Conservation (phyloP, 2,797 vertebrate genomes). For the Mormyrops boulengeri region DNA sequence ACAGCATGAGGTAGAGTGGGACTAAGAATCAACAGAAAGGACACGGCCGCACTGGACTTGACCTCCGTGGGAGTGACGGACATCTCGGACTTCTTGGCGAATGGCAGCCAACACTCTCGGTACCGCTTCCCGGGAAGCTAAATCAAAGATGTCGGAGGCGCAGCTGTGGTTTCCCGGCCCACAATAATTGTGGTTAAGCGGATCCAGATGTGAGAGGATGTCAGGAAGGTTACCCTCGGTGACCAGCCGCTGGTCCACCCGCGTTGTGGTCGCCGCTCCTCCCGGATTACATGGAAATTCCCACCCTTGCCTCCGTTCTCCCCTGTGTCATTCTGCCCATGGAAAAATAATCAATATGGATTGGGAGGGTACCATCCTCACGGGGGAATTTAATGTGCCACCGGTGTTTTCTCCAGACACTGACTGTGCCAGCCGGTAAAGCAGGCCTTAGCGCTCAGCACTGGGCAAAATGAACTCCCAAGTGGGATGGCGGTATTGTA, state of each 20-base stretch:
- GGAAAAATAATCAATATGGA: constrained; percentile 5
- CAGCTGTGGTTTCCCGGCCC: constrained; percentile 1
- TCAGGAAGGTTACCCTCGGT: constrained; percentile 14
- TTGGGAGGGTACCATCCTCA: neutral
- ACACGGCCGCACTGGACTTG: neutral
- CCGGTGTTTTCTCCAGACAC: neutral
- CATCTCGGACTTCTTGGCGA: neutral
- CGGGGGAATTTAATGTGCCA: neutral
- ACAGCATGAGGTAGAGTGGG: neutral
- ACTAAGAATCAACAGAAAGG: neutral
- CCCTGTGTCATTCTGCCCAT: neutral
- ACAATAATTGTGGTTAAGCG: constrained; percentile 47
- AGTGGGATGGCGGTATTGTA: neutral
- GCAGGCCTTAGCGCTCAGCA: neutral
- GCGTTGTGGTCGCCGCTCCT: neutral
- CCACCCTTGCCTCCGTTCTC: neutral
- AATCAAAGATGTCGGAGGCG: constrained; percentile 12
- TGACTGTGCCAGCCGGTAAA: neutral
- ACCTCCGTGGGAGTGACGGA: neutral
- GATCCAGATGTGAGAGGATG: constrained; percentile 44
- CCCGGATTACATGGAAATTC: neutral
- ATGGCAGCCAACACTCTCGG: neutral
- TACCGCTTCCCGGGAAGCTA: constrained; percentile 13
- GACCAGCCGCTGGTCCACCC: neutral
- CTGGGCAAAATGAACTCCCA: neutral